Base-by-base conservation (phyloP, 2,888 invertebrate genomes). In the Ormyrus rosae region DNA sequence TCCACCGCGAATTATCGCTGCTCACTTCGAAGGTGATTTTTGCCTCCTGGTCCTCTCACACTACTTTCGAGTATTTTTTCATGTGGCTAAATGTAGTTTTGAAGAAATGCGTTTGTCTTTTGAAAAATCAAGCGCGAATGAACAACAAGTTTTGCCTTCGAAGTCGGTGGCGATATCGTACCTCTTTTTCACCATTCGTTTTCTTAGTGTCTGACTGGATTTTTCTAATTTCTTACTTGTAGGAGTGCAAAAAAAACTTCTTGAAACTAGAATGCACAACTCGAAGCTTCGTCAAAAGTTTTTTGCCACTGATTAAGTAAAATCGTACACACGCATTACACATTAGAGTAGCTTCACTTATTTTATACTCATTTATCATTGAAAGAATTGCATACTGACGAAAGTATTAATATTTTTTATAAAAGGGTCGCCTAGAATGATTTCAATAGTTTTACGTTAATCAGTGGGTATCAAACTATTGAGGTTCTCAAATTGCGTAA, bases 121-220 rank as follows among this genome's bases (percentile, higher is more conserved):
- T n/a, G n/a, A n/a, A n/a, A 60, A n/a, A 60, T 5, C 19, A 60
- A 60, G 60, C 8, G 60, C 6, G 5, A 60, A 19, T 9, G 45
- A 45, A 10, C 19, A 51, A 10, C 19, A 69, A 58, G 13, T 13
- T 11, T 11, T 13, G n/a, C 63, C 51, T 72, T 45, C 53, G 71
- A 61, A 63, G 53, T 8, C 13, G 53, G 5, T 19, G 9, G 71
- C 71, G 5, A 53, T 63, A n/a, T 51, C 51, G 10, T 61, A 61
- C 48, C 64, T 55, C 53, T 63, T 72, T 51, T 55, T 63, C 55
- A 53, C 48, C 53, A 53, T 64, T 72, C 46, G 6, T 13, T 19
- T 48, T 72, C 46, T 72, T 55, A 72, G 51, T 61, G 34, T 71
- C 51, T 61, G 72, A 72, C 72, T 63, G 46, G 55, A 72, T 11